Base-by-base conservation (phyloP, 1,140 invertebrate genomes). In the Drosophila gunungcola region DNA sequence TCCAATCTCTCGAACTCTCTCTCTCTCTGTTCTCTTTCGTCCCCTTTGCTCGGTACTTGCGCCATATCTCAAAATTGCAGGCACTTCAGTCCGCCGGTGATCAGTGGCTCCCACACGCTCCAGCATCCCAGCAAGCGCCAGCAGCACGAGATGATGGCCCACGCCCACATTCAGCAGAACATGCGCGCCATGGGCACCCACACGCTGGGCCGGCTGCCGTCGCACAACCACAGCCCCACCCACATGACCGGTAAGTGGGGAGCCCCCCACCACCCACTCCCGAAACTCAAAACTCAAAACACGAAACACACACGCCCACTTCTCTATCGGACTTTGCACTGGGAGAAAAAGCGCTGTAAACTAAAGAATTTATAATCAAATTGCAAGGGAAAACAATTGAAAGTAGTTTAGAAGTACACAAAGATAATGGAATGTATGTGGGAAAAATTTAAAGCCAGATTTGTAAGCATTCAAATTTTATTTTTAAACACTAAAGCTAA, bases 121-220 rank as follows among this genome's bases (percentile, higher is more conserved):
- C 92, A 92, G 64, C 91, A 92, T 80, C 92, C 92, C 52, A 85
- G 86, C 43, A 92, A 91, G 77, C 81, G 91, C 3, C 86, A 90
- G 69, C 90, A 92, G 69, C 91, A 92, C 76, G 92, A 92, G 70
- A 92, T 92, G 90, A 92, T 92, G 91, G 88, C 84, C 27, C 90
- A 92, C 54, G 90, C 82, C 36, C 91, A 92, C 79, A 91, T 91
- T 55, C 91, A 92, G 86, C 91, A 92, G 73, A 92, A 92, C 41
- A 94, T 93, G 91, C 93, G 93, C 83, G 85, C 93, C 58, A 92
- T 92, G 90, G 92, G 92, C 75, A 92, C 91, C 51, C 93, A 94
- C 83, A 94, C 93, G 49, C 88, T 94, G 57, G 93, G 93, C 38
- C 80, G 93, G 63, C 85, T 94, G 82, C 93, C 93, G 43, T 94